Base-by-base conservation (phyloP, 1,140 invertebrate species). In the Halotydeus destructor region DNA sequence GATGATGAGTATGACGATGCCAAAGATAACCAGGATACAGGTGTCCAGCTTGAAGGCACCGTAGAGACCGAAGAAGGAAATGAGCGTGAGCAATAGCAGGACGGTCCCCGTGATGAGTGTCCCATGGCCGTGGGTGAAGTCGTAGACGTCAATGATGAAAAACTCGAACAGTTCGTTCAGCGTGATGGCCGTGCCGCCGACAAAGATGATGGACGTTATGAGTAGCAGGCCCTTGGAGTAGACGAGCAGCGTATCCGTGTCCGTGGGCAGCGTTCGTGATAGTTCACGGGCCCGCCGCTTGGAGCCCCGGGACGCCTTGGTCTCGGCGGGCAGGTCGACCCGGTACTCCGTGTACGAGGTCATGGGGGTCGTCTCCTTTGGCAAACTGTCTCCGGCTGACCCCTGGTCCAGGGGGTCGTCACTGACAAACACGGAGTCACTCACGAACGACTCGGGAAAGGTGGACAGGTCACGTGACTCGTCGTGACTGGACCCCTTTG, bases 41-140 rank as follows among this genome's bases (percentile, higher is more conserved):
- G 41, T 35, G 26, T 43, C 41, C 12, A 35, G 32, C 14, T 43
- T 43, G 22, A 34, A 35, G 16, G 41, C 9, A 35, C 19, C 41
- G 16, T 23, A 43, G 3, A 43, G 9, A 26, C 41, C 41, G 5
- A 35, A 8, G 21, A 43, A 18, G 19, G 16, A 22, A 22, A 43
- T 36, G 12, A 14, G 22, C 12, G 16, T 23, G 12, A 43, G 12
- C 5, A 34, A 21, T 24, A 43, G 2, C n/a, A 43, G n/a, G 4
- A 35, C 25, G 3, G 36, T 35, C 2, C 30, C 41, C 12, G 31
- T 35, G 8, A 43, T 34, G n/a, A n/a, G n/a, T n/a, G n/a, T n/a
- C n/a, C n/a, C n/a, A n/a, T n/a, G n/a, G 32, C 41, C 34, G 18
- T 34, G 32, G 11, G 22, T 14, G 5, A 14, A 14, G 5, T 43